Evolutionary conservation across 2,113 vertebrate species (phyloP).

Genomic region (Argyrosomus japonicus): DNA sequence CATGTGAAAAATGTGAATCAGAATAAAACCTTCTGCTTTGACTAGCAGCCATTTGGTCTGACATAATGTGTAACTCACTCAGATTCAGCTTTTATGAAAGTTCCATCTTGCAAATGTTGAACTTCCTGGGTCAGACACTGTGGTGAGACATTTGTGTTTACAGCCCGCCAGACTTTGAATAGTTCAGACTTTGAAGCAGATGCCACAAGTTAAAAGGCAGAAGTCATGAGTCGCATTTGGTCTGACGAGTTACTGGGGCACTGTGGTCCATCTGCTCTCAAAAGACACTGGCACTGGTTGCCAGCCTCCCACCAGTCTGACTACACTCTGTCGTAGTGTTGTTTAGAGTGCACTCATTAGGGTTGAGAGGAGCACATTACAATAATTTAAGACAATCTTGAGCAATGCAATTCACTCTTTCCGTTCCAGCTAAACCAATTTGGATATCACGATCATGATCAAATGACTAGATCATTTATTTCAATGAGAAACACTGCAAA

Average conservation of each 20-base stretch:
- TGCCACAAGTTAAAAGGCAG: constrained; percentile 73
- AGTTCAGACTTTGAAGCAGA: constrained; percentile 69
- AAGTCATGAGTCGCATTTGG: constrained; percentile 67
- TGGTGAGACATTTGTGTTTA: constrained; percentile 38
- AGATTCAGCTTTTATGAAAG: constrained; percentile 27
- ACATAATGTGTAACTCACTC: constrained; percentile 28
- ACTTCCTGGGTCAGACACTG: constrained; percentile 45
- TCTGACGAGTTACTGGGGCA: constrained; percentile 60
- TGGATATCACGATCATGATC: not conserved
- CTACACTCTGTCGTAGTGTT: constrained; percentile 45
- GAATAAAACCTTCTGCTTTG: constrained; percentile 3
- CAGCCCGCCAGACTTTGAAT: constrained; percentile 50
- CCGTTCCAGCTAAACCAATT: constrained; percentile 7
- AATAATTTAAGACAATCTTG: constrained; percentile 22
- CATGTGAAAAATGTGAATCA: not conserved
- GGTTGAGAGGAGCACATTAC: constrained; percentile 40
- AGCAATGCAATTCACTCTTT: constrained; percentile 5
- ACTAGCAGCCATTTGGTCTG: constrained; percentile 47
- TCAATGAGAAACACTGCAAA: not conserved
- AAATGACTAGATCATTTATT: not conserved
- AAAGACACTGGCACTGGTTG: constrained; percentile 56
- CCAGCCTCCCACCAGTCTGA: constrained; percentile 64
- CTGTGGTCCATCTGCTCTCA: constrained; percentile 75
- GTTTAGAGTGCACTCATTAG: constrained; percentile 49
- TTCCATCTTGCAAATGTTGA: constrained; percentile 58